Conservation (phyloP, 2,888 invertebrate species). For the Ctena decussata region DNA sequence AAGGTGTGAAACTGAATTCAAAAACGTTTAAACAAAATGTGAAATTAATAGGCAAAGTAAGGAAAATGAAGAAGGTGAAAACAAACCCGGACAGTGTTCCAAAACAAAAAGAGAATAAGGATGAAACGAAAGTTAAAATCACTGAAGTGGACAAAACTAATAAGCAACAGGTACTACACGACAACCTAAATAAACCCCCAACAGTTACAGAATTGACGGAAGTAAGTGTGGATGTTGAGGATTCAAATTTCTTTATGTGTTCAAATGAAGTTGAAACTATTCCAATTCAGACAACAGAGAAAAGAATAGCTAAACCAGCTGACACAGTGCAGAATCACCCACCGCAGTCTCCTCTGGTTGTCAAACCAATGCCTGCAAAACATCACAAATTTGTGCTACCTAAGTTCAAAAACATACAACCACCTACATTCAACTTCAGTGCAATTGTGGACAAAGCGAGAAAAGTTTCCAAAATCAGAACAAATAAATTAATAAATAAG, state of each 20-base stretch:
- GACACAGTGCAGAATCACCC: neutral
- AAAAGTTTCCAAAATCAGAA: neutral
- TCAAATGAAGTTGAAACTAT: constrained; percentile 41
- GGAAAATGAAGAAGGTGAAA: constrained; percentile 17
- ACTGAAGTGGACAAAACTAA: too few relatives aligned
- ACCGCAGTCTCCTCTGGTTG: neutral
- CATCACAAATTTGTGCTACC: neutral
- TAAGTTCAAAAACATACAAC: neutral
- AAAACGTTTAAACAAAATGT: constrained; percentile 24
- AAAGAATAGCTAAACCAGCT: neutral
- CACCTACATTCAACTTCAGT: neutral
- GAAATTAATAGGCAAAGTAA: constrained; percentile 43
- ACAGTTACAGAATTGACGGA: neutral
- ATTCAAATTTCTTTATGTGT: constrained; percentile 58
- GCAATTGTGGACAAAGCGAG: neutral
- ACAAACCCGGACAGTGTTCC: neutral
- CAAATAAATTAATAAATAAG: neutral
- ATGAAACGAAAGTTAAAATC: neutral
- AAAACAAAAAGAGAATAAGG: neutral
- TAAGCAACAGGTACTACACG: neutral
- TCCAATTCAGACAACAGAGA: neutral
- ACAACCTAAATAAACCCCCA: neutral
- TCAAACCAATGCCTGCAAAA: constrained; percentile 7
- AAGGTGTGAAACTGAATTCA: neutral
- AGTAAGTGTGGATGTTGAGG: neutral